Conservation (phyloP, 2,888 invertebrate genomes). For the Metellina segmentata region DNA sequence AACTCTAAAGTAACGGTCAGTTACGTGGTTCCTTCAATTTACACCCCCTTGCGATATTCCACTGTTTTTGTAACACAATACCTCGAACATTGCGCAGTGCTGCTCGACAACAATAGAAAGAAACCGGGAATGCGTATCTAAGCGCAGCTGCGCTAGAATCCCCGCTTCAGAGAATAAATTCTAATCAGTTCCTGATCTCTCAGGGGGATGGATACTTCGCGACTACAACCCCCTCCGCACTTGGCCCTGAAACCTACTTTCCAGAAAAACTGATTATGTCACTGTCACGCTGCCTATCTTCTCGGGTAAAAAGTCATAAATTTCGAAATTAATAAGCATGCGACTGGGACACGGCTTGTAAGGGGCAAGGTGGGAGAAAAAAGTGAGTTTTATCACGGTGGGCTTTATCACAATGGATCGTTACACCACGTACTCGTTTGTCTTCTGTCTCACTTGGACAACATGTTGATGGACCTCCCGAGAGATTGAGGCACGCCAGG, state of each 20-base stretch:
- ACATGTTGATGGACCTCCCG: neutral
- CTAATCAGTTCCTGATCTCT: neutral
- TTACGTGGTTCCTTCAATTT: too few relatives aligned
- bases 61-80: constrained; percentile 8
- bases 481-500: neutral
- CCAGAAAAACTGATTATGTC: constrained; percentile 45
- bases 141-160: constrained; percentile 4
- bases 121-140: constrained; percentile 8
- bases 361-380: constrained; percentile 13
- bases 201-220: neutral
- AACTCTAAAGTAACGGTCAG: too few relatives aligned
- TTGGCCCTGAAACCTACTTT: constrained; percentile 67
- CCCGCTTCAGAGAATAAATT: constrained; percentile 1
- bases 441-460: constrained; percentile 57
- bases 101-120: constrained; percentile 1
- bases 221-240: constrained; percentile 24
- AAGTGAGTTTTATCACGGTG: constrained; percentile 1
- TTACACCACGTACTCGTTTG: constrained; percentile 35
- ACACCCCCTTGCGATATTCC: neutral
- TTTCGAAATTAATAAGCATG: constrained; percentile 59
- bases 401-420: constrained; percentile 32
- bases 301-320: constrained; percentile 16
- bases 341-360: neutral
- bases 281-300: constrained; percentile 36
- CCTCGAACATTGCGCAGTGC: constrained; percentile 4